phyloP scores from a whole-genome alignment of 2,113 vertebrate species.

The Corapipo altera region DNA sequence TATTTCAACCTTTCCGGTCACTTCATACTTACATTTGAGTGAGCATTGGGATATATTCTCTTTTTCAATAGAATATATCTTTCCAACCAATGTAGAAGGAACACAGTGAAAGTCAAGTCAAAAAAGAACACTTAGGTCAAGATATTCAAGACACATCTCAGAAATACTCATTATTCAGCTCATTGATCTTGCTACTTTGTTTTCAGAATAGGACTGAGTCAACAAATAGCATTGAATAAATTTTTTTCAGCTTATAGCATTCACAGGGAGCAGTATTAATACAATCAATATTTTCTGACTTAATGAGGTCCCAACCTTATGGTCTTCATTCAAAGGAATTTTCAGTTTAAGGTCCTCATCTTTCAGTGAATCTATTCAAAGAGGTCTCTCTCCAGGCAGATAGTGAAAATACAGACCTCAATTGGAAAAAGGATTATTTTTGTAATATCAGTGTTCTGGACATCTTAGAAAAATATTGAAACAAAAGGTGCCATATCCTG shows the following conservation, averaged over 20 bases:
- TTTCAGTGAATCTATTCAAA: not conserved
- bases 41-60: not conserved
- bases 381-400: not conserved
- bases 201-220: not conserved
- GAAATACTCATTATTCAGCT: not conserved
- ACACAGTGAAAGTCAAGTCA: not conserved
- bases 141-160: not conserved
- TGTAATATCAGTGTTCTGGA: not conserved
- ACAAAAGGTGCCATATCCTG: not conserved
- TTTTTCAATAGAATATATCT: not conserved
- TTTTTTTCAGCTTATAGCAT: not conserved
- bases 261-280: not conserved
- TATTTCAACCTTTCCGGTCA: not conserved
- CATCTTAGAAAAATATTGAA: not conserved
- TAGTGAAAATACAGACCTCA: not conserved
- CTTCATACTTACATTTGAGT: not conserved
- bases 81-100: not conserved
- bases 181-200: not conserved
- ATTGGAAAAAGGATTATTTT: not conserved
- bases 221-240: not conserved
- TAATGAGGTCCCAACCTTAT: not conserved
- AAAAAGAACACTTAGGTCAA: not conserved
- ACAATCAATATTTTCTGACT: not conserved
- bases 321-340: not conserved
- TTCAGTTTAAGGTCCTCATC: not conserved